Conservation (phyloP, 2,888 invertebrate genomes). For the Dendrolimus houi region DNA sequence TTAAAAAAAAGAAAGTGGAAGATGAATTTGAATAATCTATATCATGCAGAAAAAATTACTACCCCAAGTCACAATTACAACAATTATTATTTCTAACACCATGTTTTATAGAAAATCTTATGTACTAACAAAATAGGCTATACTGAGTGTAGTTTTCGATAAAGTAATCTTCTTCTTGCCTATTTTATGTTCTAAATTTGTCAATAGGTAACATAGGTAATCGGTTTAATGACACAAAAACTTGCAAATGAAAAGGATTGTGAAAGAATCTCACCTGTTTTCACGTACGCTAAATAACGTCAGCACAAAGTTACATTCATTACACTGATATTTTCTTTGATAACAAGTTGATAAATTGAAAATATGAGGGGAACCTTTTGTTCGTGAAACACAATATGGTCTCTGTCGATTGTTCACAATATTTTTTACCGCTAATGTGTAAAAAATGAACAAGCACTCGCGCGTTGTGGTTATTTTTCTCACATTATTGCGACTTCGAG, state of each 20-base stretch:
- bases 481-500: conserved; percentile 7
- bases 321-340: conserved; percentile 21
- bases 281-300: not conserved
- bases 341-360: conserved; percentile 43
- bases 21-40: too few relatives aligned
- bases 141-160: too few relatives aligned
- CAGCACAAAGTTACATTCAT: not conserved
- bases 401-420: conserved; percentile 31
- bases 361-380: conserved; percentile 39
- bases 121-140: too few relatives aligned
- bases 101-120: too few relatives aligned
- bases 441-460: conserved; percentile 26
- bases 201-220: not conserved
- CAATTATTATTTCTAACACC: too few relatives aligned
- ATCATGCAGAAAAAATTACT: too few relatives aligned
- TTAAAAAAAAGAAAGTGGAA: too few relatives aligned
- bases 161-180: too few relatives aligned
- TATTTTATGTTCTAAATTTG: not conserved
- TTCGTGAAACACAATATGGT: conserved; percentile 37
- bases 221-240: not conserved
- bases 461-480: conserved; percentile 10
- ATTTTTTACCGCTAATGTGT: conserved; percentile 25
- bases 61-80: too few relatives aligned
- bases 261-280: not conserved
- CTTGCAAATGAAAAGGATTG: not conserved